These are phyloP conservation scores for Synergus itoensis DNA, from an alignment of 2,888 invertebrate species.

Conservation along the genomic window DNA sequence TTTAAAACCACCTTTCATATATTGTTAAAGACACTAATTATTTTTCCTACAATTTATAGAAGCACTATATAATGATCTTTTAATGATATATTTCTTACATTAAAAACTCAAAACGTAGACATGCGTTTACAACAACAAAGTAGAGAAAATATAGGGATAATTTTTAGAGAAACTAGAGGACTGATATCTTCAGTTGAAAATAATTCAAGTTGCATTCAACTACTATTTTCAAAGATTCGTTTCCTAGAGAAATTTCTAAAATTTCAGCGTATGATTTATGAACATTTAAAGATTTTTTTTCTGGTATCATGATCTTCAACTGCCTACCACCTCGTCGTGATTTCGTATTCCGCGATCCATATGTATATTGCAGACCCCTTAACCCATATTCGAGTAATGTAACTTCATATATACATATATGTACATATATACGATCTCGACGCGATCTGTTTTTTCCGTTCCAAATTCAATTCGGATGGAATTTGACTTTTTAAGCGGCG, in stretches of 20 bases:
- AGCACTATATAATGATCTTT: neutral
- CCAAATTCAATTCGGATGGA: conserved; percentile 52
- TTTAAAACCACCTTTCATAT: neutral
- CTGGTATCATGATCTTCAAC: neutral
- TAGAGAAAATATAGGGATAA: no score
- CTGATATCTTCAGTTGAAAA: no score
- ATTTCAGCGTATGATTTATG: neutral
- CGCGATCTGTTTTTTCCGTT: conserved; percentile 55
- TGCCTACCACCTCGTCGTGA: neutral
- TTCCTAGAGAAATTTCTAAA: neutral
- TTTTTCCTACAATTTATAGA: neutral
- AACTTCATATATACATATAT: conserved; percentile 60
- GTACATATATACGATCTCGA: conserved; percentile 51
- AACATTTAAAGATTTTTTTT: neutral
- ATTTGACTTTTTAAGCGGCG: conserved; percentile 67
- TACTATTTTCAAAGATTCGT: neutral
- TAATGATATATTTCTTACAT: neutral
- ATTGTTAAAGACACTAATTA: neutral
- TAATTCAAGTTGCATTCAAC: no score
- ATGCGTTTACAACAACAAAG: no score
- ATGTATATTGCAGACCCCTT: conserved; percentile 61
- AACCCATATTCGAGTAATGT: conserved; percentile 67
- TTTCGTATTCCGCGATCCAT: conserved; percentile 62
- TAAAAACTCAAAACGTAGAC: neutral
- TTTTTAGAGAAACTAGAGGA: no score